phyloP scores from a whole-genome alignment of 1,140 invertebrate genomes.

The Aradophagus sp. region DNA sequence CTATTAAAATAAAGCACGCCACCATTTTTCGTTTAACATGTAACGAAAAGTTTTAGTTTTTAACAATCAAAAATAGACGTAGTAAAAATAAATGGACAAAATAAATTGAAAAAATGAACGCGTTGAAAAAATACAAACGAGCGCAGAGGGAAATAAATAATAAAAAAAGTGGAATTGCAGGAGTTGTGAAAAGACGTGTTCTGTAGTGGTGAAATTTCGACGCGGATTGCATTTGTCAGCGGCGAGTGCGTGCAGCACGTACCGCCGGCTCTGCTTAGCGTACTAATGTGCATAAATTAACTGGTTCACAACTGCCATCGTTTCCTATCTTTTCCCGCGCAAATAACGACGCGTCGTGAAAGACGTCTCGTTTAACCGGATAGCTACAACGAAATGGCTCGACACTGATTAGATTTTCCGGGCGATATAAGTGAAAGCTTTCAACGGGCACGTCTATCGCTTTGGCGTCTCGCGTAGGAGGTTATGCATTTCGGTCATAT shows the following conservation, averaged over 20 bases:
- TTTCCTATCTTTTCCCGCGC: conserved; percentile 40
- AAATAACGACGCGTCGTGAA: conserved; percentile 36
- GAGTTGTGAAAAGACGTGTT: neutral
- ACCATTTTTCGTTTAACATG: no score
- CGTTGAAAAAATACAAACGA: no score
- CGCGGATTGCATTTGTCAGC: conserved; percentile 12
- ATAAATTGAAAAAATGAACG: no score
- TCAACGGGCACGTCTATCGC: conserved; percentile 45
- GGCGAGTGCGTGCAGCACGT: conserved; percentile 13
- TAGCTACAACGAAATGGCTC: conserved; percentile 49
- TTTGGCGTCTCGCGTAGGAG: conserved; percentile 24
- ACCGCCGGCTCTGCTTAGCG: conserved; percentile 26
- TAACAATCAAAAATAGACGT: no score
- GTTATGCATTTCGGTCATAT: conserved; percentile 33
- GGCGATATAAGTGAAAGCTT: conserved; percentile 51
- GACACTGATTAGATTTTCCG: conserved; percentile 54
- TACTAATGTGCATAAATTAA: conserved; percentile 52
- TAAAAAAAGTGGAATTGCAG: no score
- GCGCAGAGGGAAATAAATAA: no score
- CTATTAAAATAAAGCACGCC: no score
- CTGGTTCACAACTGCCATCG: conserved; percentile 27
- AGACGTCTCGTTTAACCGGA: conserved; percentile 42
- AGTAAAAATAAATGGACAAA: no score
- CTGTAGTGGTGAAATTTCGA: conserved; percentile 8
- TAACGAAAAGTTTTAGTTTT: no score